Evolutionary conservation across 2,888 invertebrate genomes (phyloP).

Genomic region (Drosophila birchii): DNA sequence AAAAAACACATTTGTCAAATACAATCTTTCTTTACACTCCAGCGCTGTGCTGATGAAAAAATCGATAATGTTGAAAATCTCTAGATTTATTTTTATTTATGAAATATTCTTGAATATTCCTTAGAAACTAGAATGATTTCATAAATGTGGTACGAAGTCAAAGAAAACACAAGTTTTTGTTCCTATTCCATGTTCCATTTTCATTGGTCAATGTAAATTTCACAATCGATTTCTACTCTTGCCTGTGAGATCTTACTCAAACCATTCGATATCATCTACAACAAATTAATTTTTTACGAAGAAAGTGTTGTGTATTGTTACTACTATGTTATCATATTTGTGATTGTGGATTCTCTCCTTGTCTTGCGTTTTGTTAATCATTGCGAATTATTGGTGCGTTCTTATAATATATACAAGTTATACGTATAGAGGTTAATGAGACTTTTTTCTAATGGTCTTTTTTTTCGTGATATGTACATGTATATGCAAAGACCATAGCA

Average conservation of each 20-base stretch:
- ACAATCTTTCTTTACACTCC: accelerated
- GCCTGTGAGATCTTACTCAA: constrained; percentile 19
- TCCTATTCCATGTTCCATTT: constrained; percentile 23
- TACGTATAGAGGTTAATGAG: background rate
- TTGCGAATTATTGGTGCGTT: constrained; percentile 33
- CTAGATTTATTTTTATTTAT: background rate
- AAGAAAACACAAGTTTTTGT: background rate
- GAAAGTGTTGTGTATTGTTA: constrained; percentile 42
- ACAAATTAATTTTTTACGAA: constrained; percentile 37
- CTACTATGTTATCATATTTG: constrained; percentile 42
- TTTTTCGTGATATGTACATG: constrained; percentile 24
- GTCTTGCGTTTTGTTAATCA: constrained; percentile 31
- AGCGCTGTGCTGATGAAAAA: too few species aligned
- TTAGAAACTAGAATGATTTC: background rate
- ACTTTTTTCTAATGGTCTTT: constrained; percentile 4
- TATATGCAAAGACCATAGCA: constrained; percentile 8
- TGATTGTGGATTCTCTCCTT: constrained; percentile 42
- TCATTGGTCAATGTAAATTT: background rate
- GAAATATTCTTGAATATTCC: background rate
- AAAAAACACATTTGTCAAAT: too few species aligned
- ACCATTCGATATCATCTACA: constrained; percentile 36
- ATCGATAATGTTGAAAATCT: too few species aligned
- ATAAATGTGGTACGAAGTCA: background rate
- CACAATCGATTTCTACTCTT: constrained; percentile 10
- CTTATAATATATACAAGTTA: background rate